A percentile compares a stretch with the other conserved stretches of the same genome.
These are phyloP conservation scores for Deroplatys truncata DNA, from an alignment of 2,888 invertebrate species.

Conservation along the genomic window DNA sequence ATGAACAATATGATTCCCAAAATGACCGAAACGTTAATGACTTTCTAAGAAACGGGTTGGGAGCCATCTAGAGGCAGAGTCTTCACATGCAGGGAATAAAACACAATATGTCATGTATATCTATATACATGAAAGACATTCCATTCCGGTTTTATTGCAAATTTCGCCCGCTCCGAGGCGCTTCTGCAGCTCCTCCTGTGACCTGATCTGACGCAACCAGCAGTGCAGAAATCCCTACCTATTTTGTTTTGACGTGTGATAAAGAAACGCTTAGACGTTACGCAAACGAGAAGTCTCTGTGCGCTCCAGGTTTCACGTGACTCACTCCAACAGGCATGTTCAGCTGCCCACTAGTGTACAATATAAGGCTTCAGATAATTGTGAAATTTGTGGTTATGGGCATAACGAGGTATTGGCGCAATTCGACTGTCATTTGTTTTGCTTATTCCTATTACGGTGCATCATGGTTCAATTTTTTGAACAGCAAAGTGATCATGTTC, in stretches of 20 bases:
- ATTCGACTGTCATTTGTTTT: constrained; percentile 4
- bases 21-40: neutral
- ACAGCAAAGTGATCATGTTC: neutral
- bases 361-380: neutral
- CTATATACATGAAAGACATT: neutral
- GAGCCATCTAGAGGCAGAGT: neutral
- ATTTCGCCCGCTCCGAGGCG: constrained; percentile 1
- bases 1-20: neutral
- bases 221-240: neutral
- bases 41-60: neutral
- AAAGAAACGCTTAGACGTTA: neutral
- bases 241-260: neutral
- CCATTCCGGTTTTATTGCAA: neutral
- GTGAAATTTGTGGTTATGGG: neutral
- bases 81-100: neutral
- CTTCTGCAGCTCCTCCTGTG: constrained; percentile 8
- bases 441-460: constrained; percentile 8
- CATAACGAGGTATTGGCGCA: neutral
- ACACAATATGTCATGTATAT: neutral
- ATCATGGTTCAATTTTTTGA: constrained; percentile 1
- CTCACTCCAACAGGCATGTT: neutral
- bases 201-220: constrained; percentile 6
- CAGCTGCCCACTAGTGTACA: neutral
- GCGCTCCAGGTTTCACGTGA: neutral
- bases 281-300: neutral